Base-by-base conservation (phyloP, 2,888 invertebrate species). In the Spilosoma lubricipeda region DNA sequence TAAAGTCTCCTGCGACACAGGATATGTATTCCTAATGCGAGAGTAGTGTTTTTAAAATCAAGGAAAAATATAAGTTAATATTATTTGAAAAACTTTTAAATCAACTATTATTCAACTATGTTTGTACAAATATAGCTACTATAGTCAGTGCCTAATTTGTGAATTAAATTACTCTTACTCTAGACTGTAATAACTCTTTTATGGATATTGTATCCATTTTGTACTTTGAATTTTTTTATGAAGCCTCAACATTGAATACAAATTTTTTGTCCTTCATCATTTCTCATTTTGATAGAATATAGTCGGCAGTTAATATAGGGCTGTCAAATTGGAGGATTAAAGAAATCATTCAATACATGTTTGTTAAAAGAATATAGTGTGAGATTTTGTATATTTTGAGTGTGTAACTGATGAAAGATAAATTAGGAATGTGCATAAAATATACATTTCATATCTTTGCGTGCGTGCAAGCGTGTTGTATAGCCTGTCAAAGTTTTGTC, bases 261-360 rank as follows among this genome's bases (percentile, higher is more conserved):
- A 70, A 73, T 71, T 71, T 39, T 56, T 70, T 73, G 66, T 65
- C 18, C 39, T 39, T 39, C 20, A n/a, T 71, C 36, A 48, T 45
- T 65, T 56, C 30, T 7, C 66, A 52, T 66, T 70, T 70, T 65
- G 36, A 63, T 56, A 74, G 48, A 73, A 71, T 72, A 69, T 23
- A 13, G 66, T 59, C 67, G 30, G 48, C 39, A 36, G 65, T 65
- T 70, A 8, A 20, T 30, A 42, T 30, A 70, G 56, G 69, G 56
- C 36, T 69, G 69, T 36, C 36, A 23, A 15, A 36, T 69, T 15
- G 8, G 9, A 45, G 30, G 5, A 68, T 11, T 42, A 42, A 42
- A 67, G 39, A 15, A 15, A 59, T 15, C 27, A 27, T 27, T 59
- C 27, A 59, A 39, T n/a, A 4, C 27, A 27, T n/a, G 59, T 59